Evolutionary conservation across 1,140 invertebrate genomes (phyloP).

Genomic region (Drosophila lowei): DNA sequence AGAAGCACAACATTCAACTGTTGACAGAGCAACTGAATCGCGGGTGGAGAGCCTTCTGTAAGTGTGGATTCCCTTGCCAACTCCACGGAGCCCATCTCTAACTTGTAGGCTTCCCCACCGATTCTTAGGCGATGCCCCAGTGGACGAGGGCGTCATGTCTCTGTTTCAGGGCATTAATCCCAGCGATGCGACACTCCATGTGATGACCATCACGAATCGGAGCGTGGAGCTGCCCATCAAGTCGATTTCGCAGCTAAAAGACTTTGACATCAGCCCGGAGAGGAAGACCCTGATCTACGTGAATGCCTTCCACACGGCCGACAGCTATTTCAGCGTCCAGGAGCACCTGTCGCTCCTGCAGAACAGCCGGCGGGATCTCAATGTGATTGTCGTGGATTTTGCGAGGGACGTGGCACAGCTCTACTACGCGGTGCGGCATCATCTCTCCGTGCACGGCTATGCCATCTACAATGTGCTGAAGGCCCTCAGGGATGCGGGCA

Average conservation of each 20-base stretch:
- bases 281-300: constrained; percentile 75
- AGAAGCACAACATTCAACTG: constrained; percentile 63
- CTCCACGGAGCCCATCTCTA: neutral
- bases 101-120: neutral
- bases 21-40: constrained; percentile 61
- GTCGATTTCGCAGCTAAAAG: constrained; percentile 59
- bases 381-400: constrained; percentile 74
- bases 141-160: constrained; percentile 78
- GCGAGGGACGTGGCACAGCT: constrained; percentile 68
- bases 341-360: constrained; percentile 69
- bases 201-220: constrained; percentile 75
- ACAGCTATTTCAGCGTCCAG: constrained; percentile 76
- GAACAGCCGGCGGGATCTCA: constrained; percentile 62
- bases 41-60: constrained; percentile 75
- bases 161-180: constrained; percentile 75
- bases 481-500: constrained; percentile 48
- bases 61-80: constrained; percentile 24
- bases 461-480: constrained; percentile 65
- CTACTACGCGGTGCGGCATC: constrained; percentile 73
- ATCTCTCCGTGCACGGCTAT: constrained; percentile 68
- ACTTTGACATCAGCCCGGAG: constrained; percentile 67
- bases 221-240: constrained; percentile 70
- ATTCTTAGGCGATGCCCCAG: constrained; percentile 65
- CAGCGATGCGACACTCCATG: constrained; percentile 68
- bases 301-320: constrained; percentile 70